Evolutionary conservation across 2,888 invertebrate species (phyloP), one percentile per base, ranked within the genome.

Genomic region (Diarsia mendica): DNA sequence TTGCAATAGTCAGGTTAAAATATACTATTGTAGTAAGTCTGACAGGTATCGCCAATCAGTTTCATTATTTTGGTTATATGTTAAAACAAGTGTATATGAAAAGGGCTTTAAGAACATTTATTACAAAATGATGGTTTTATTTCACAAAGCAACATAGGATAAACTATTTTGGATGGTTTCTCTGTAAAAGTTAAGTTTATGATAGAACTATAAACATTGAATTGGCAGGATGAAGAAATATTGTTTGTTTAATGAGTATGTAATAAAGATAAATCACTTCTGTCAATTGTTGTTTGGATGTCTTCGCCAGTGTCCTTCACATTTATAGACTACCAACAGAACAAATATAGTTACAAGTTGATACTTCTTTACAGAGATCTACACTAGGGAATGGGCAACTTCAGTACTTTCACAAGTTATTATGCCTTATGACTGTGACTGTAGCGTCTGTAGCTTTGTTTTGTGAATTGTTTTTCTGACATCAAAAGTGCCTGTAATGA

Each of bases 321-420:
- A 48, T 44, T 53, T 44, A 71, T 15, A 53, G 23, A n/a, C 13
- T 61, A 51, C 3, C 15, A 53, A 5, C 2, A 55, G 20, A 49
- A 3, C 9, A 49, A 60, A 55, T 28, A 23, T n/a, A 33, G 15
- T 18, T 48, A 28, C 53, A 55, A 28, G 9, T 63, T 13, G 1
- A 28, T 63, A 88, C 92, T 28, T 28, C 28, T 28, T 2, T 2
- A 28, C 2, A 28, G 1, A 28, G 28, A 28, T 28, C 28, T 28
- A 28, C 28, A 2, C 28, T 28, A 28, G 28, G 28, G 28, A 28
- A 28, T 28, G 28, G 28, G 28, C 28, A 28, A 28, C 28, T 28
- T 2, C 28, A 28, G 28, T 28, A 28, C 28, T 28, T 28, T 28
- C 28, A 28, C 28, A 28, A 28, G 28, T 28, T 28, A 28, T 28